phyloP scores from a whole-genome alignment of 2,113 vertebrate genomes.

The Nothocercus nigrocapillus region DNA sequence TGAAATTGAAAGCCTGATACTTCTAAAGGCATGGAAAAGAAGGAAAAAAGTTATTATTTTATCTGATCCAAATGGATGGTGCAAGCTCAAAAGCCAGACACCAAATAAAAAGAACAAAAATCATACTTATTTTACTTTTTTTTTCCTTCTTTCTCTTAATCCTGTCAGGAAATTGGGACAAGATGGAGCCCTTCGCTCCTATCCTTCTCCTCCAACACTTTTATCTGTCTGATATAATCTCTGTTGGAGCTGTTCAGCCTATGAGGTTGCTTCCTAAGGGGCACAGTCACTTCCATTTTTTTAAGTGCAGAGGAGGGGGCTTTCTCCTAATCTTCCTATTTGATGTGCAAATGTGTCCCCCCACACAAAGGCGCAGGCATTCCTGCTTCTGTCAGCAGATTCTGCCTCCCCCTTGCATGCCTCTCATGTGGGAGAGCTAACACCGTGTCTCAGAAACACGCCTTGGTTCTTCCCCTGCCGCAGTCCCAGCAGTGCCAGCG shows the following conservation, averaged over 20 bases:
- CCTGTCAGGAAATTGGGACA: slow-evolving; percentile 47
- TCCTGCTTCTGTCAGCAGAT: neutral
- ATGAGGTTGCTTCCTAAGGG: neutral
- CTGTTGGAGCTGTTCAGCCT: neutral
- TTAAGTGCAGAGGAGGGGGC: neutral
- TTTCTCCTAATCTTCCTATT: slow-evolving; percentile 13
- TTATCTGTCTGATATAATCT: neutral
- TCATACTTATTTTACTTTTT: neutral
- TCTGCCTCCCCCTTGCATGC: neutral
- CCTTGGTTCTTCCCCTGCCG: rapidly evolving
- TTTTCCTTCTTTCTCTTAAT: slow-evolving; percentile 8
- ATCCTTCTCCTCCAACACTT: neutral
- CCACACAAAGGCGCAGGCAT: neutral
- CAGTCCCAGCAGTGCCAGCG: rapidly evolving
- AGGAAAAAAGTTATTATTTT: neutral
- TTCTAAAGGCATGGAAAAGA: neutral
- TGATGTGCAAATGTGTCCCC: neutral
- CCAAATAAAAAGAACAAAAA: neutral
- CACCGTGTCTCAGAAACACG: neutral
- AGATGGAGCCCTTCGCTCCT: neutral
- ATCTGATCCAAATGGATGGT: neutral
- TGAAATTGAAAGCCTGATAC: neutral
- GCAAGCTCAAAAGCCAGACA: slow-evolving; percentile 27
- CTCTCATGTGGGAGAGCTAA: neutral
- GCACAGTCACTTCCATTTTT: neutral